Conservation (phyloP, 2,797 vertebrate species). For the Eurystomus glaucurus region DNA sequence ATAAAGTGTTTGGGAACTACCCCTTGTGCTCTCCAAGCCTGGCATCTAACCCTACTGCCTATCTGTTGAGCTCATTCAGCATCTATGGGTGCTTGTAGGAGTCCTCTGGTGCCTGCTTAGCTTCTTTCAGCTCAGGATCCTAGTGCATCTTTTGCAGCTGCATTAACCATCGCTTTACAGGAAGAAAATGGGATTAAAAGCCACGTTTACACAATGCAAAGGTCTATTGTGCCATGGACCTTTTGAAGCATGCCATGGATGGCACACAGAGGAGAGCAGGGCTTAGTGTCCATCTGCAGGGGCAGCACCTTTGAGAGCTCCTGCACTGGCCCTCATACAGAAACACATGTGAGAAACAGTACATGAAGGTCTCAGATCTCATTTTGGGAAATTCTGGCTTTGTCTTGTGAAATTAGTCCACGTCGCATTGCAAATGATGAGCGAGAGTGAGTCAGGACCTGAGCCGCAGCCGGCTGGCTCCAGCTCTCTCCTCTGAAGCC, state of each 20-base stretch:
- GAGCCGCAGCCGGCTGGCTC: background rate
- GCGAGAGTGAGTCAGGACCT: background rate
- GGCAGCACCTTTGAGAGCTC: background rate
- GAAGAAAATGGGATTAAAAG: background rate
- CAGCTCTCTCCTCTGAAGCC: background rate
- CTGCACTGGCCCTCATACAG: rapidly evolving
- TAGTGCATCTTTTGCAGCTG: background rate
- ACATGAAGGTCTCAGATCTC: rapidly evolving
- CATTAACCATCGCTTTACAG: rapidly evolving
- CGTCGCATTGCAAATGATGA: background rate
- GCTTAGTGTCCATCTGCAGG: background rate
- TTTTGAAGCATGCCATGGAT: rapidly evolving
- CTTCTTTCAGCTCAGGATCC: background rate
- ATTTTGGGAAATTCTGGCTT: background rate
- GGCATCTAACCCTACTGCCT: background rate
- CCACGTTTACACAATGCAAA: rapidly evolving
- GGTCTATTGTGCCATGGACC: background rate
- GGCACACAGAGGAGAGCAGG: background rate
- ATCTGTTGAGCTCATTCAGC: background rate
- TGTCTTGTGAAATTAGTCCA: background rate
- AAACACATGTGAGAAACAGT: rapidly evolving
- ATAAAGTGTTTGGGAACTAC: background rate
- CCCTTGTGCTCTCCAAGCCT: background rate
- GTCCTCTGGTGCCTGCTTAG: background rate
- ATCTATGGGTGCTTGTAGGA: rapidly evolving